Evolutionary conservation across 64 coral and sea anemone species (phyloP).

Genomic region (Pachyseris speciosa): DNA sequence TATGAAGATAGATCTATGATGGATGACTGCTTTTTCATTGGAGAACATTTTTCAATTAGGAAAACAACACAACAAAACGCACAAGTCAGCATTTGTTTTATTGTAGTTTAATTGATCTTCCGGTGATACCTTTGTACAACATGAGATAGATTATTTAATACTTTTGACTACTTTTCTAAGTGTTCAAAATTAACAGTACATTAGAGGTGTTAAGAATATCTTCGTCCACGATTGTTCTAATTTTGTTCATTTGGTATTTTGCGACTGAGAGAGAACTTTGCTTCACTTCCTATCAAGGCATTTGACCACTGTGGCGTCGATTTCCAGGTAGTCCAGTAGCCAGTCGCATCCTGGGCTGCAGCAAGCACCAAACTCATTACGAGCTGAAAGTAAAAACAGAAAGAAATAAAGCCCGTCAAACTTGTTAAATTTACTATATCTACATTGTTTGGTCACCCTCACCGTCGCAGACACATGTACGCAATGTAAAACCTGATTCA

Average conservation of each 20-base stretch:
- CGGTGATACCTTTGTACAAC: conserved; percentile 32
- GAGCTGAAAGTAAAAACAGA: conserved; percentile 13
- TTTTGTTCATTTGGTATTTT: neutral
- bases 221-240: neutral
- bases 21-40: too few relatives aligned
- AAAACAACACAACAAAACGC: too few relatives aligned
- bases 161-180: neutral
- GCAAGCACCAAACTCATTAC: conserved; percentile 61
- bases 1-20: too few relatives aligned
- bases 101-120: neutral
- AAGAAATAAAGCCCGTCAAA: too few relatives aligned
- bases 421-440: too few relatives aligned
- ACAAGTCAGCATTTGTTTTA: neutral
- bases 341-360: conserved; percentile 92
- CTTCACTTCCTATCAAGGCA: conserved; percentile 88
- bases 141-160: neutral
- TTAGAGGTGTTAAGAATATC: neutral
- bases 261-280: neutral
- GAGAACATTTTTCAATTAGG: too few relatives aligned
- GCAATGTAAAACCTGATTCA: too few relatives aligned
- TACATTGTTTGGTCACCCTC: too few relatives aligned
- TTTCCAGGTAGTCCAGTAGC: conserved; percentile 86
- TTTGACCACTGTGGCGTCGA: conserved; percentile 86
- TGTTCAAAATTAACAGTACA: neutral
- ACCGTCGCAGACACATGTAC: too few relatives aligned